Evolutionary conservation across 1,140 invertebrate genomes (phyloP).

Genomic region (Drosophila pseudoobscura): DNA sequence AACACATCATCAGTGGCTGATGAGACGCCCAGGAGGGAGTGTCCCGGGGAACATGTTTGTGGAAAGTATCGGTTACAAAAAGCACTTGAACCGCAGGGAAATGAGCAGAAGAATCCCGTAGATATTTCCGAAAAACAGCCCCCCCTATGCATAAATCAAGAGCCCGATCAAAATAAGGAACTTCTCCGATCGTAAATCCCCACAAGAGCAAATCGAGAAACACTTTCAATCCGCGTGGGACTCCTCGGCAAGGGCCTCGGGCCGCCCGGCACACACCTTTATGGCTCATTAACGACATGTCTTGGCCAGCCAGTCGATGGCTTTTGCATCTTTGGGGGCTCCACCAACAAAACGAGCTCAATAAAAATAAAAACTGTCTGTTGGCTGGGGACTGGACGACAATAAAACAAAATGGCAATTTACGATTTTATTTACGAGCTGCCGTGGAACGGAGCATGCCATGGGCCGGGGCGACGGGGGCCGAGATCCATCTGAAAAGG

Average conservation of each 20-base stretch:
- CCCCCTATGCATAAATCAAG: constrained; percentile 29
- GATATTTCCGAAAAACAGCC: neutral
- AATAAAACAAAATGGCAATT: constrained; percentile 82
- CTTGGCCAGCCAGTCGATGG: constrained; percentile 28
- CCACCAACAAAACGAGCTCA: constrained; percentile 72
- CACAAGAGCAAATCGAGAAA: constrained; percentile 29
- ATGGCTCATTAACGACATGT: constrained; percentile 76
- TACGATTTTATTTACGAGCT: constrained; percentile 80
- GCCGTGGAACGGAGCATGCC: constrained; percentile 22
- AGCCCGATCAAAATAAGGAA: constrained; percentile 40
- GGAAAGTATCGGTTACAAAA: neutral
- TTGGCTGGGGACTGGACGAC: constrained; percentile 51
- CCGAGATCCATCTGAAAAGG: constrained; percentile 33
- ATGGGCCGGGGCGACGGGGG: neutral
- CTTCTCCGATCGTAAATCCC: constrained; percentile 35
- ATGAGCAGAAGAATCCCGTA: too few relatives aligned
- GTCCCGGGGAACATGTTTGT: neutral
- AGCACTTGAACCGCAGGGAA: neutral
- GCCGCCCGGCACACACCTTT: constrained; percentile 53
- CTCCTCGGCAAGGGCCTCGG: constrained; percentile 1
- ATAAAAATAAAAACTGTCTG: constrained; percentile 80
- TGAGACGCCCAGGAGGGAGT: neutral
- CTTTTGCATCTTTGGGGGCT: constrained; percentile 39
- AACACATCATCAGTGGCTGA: constrained; percentile 26
- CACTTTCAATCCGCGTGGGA: constrained; percentile 15